Conservation (phyloP, 2,797 vertebrate genomes). For the Melanotaenia boesemani region DNA sequence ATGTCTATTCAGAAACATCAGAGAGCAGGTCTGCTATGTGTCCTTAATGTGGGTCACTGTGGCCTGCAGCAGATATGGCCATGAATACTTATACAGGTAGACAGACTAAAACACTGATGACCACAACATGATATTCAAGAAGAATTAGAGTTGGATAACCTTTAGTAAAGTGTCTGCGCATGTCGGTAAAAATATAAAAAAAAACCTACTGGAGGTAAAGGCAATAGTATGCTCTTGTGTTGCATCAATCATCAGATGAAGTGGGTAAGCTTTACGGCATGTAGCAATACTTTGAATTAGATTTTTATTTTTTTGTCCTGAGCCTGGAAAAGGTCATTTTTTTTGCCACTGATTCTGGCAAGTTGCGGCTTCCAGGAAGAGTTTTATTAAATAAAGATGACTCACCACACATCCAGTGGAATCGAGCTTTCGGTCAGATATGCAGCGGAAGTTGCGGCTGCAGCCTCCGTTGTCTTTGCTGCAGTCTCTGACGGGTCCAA, state of each 20-base stretch:
- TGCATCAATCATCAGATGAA: slow-evolving; percentile 30
- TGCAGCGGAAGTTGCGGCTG: slow-evolving; percentile 98
- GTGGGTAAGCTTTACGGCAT: background rate
- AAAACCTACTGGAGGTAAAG: slow-evolving; percentile 9
- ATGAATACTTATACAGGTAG: slow-evolving; percentile 46
- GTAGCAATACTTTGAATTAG: slow-evolving; percentile 16
- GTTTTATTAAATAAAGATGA: slow-evolving; percentile 36
- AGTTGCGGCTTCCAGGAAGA: slow-evolving; percentile 13
- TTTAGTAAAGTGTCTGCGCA: slow-evolving; percentile 3
- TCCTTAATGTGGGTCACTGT: slow-evolving; percentile 53
- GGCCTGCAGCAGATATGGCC: slow-evolving; percentile 26
- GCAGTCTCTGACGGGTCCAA: slow-evolving; percentile 97
- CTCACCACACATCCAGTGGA: slow-evolving; percentile 96
- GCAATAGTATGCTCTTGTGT: background rate
- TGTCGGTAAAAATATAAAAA: slow-evolving; percentile 25
- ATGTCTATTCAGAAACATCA: slow-evolving; percentile 45
- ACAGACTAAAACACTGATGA: slow-evolving; percentile 28
- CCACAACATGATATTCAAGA: slow-evolving; percentile 17
- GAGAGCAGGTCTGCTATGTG: slow-evolving; percentile 28
- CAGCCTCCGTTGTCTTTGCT: slow-evolving; percentile 97
- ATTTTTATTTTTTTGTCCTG: background rate
- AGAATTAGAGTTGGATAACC: slow-evolving; percentile 17
- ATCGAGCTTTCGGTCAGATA: slow-evolving; percentile 96
- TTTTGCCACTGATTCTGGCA: background rate
- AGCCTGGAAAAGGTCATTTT: slow-evolving; percentile 13